These are phyloP conservation scores for Apteryx mantelli DNA, from an alignment of 2,113 vertebrate genomes.

Conservation along the genomic window DNA sequence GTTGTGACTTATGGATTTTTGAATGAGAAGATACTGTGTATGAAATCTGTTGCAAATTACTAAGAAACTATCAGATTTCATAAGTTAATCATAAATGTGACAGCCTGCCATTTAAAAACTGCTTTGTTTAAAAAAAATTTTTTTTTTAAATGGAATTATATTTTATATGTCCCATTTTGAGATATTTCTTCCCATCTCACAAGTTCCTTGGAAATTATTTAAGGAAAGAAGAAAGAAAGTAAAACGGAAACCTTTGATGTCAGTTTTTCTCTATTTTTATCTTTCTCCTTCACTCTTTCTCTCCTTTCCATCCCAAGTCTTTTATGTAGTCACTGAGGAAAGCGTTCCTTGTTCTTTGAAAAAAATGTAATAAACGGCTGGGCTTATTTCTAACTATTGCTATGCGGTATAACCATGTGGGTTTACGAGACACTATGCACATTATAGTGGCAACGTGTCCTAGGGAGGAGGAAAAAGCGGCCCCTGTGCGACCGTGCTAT, in stretches of 20 bases:
- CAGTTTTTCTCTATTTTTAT: neutral
- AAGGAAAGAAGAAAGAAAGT: neutral
- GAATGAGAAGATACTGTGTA: neutral
- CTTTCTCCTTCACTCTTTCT: neutral
- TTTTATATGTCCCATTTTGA: neutral
- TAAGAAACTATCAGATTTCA: neutral
- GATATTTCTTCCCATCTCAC: neutral
- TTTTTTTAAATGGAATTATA: too few relatives aligned
- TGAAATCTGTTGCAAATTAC: neutral
- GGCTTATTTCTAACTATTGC: neutral
- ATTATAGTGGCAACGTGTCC: neutral
- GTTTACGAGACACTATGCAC: neutral
- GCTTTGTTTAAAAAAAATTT: neutral
- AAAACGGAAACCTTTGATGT: neutral
- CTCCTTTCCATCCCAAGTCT: neutral
- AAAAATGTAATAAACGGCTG: neutral
- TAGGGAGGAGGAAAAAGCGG: neutral
- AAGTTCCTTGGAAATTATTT: neutral
- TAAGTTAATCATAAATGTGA: neutral
- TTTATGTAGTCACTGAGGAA: neutral
- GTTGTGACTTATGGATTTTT: neutral
- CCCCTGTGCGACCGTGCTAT: neutral
- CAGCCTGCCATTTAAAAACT: neutral
- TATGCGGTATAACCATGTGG: accelerated
- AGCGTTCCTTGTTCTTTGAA: neutral